These are phyloP conservation scores for Drosophila mimetica DNA, from an alignment of 2,888 invertebrate genomes.

Conservation along the genomic window DNA sequence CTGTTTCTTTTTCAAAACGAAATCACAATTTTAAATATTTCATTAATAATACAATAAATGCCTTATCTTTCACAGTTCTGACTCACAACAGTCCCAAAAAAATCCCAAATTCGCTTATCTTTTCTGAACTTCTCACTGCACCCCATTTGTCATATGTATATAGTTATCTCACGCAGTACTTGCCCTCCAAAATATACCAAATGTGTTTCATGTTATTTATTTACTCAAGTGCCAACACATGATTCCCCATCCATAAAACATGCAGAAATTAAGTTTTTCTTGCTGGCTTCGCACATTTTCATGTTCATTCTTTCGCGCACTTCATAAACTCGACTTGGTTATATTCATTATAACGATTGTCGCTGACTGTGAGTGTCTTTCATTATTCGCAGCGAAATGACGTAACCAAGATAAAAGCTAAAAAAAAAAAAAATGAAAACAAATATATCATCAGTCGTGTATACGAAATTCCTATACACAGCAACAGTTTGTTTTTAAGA, in stretches of 20 bases:
- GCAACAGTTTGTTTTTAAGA: neutral
- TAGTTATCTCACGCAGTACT: constrained; percentile 1
- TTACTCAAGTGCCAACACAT: constrained; percentile 19
- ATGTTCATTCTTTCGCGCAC: constrained; percentile 33
- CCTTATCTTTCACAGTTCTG: neutral
- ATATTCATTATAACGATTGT: constrained; percentile 47
- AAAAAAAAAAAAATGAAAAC: constrained; percentile 7
- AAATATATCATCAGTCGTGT: constrained; percentile 9
- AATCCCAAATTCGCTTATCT: constrained; percentile 7
- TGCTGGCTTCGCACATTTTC: constrained; percentile 30
- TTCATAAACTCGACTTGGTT: constrained; percentile 40
- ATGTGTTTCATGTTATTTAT: constrained; percentile 6
- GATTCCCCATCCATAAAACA: neutral
- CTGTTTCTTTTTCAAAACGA: neutral
- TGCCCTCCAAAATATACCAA: constrained; percentile 1
- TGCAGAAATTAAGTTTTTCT: constrained; percentile 4
- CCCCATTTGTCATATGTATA: neutral
- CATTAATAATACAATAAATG: neutral
- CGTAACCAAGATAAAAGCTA: constrained; percentile 54
- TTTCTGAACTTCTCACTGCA: neutral
- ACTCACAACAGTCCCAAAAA: constrained; percentile 9
- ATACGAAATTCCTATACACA: constrained; percentile 1
- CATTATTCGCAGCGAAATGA: constrained; percentile 44
- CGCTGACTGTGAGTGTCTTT: constrained; percentile 26
- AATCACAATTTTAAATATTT: neutral